A percentile compares a stretch with the other conserved stretches of the same genome.
Conservation (phyloP, 64 coral and sea anemone species). For the Orbicella faveolata region DNA sequence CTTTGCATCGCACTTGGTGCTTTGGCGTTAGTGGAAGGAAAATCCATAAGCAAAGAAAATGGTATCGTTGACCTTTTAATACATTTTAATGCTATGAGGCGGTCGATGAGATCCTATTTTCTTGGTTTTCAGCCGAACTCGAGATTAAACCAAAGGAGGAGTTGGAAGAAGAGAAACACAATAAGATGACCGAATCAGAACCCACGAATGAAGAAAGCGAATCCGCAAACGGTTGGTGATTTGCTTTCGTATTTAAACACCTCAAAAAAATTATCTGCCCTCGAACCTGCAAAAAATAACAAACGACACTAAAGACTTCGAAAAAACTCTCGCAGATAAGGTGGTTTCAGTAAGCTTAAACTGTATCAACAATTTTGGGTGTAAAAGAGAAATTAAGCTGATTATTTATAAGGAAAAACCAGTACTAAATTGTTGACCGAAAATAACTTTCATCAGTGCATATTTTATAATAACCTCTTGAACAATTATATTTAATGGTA, state of each 20-base stretch:
- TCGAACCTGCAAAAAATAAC: too few relatives aligned
- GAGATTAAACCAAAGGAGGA: constrained; percentile 12
- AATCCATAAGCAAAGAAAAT: constrained; percentile 13
- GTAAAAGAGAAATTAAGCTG: too few relatives aligned
- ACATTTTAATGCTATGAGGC: background rate
- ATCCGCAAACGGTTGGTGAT: background rate
- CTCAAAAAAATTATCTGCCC: background rate
- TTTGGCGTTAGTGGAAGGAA: constrained; percentile 3
- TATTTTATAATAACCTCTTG: too few relatives aligned
- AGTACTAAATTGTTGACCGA: too few relatives aligned
- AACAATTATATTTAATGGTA: too few relatives aligned
- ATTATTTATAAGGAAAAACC: too few relatives aligned
- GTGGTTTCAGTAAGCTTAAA: background rate
- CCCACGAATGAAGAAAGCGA: background rate
- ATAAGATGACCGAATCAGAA: background rate
- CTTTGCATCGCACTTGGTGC: background rate
- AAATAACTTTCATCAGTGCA: too few relatives aligned
- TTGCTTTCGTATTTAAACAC: background rate
- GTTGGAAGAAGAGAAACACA: background rate
- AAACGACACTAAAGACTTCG: too few relatives aligned
- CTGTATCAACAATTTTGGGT: too few relatives aligned
- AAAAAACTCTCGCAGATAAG: background rate
- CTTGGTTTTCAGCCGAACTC: background rate
- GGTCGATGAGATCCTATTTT: background rate
- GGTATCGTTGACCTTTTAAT: background rate